Evolutionary conservation across 2,888 invertebrate genomes (phyloP).

Genomic region (Tetramorium bicarinatum): DNA sequence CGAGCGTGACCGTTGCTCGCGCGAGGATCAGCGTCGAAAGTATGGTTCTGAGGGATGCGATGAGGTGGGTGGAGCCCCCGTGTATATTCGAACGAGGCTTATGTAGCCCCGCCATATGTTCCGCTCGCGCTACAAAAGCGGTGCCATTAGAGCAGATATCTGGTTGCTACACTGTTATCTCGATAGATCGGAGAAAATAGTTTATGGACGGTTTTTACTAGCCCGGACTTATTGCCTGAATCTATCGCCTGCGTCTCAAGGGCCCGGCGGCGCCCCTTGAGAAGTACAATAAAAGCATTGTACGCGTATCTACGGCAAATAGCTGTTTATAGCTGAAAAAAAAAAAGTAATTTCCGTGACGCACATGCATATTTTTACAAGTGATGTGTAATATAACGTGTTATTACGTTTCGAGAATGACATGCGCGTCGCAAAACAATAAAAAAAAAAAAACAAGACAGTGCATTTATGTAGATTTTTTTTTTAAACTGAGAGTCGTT

Average conservation of each 20-base stretch:
- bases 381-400: neutral
- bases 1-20: slow-evolving; percentile 53
- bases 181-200: slow-evolving; percentile 30
- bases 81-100: slow-evolving; percentile 17
- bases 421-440: neutral
- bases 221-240: neutral
- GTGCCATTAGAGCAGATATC: slow-evolving; percentile 32
- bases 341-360: neutral
- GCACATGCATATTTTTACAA: neutral
- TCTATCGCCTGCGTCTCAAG: neutral
- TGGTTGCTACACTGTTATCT: neutral
- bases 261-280: neutral
- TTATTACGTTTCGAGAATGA: neutral
- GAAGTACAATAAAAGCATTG: neutral
- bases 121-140: slow-evolving; percentile 35
- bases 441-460: neutral
- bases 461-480: neutral
- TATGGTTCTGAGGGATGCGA: slow-evolving; percentile 40
- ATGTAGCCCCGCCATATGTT: slow-evolving; percentile 40
- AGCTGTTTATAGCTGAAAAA: neutral
- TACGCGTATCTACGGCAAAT: neutral
- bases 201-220: slow-evolving; percentile 41
- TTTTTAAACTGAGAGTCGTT: neutral
- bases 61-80: slow-evolving; percentile 40
- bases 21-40: slow-evolving; percentile 45